phyloP scores from a whole-genome alignment of 2,888 invertebrate species.

The Eutolmus rufibarbis region DNA sequence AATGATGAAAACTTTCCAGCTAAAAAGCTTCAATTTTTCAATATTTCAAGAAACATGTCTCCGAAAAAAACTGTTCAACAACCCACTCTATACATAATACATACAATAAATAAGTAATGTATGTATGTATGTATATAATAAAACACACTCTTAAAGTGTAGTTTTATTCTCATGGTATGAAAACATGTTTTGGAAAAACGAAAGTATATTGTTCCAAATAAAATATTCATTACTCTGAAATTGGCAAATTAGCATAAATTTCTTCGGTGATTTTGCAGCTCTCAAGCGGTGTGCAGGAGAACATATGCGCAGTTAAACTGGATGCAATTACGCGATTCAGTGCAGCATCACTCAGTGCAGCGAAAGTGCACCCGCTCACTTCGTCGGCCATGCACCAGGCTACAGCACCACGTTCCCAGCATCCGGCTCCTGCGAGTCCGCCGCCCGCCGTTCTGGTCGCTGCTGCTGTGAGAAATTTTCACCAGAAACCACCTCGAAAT shows the following conservation, averaged over 20 bases:
- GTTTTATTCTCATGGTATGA: too few relatives aligned
- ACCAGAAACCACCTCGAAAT: background rate
- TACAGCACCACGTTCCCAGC: background rate
- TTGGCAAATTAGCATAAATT: background rate
- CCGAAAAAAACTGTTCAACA: too few relatives aligned
- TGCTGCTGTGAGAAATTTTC: background rate
- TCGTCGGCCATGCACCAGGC: background rate
- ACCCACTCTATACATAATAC: too few relatives aligned
- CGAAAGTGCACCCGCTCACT: background rate
- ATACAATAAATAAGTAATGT: too few relatives aligned
- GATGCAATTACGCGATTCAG: background rate
- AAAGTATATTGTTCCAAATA: background rate
- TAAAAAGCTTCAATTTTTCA: too few relatives aligned
- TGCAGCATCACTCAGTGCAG: background rate
- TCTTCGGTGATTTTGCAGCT: background rate
- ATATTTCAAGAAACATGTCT: too few relatives aligned
- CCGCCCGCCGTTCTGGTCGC: background rate
- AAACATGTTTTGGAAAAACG: background rate
- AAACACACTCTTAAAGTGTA: too few relatives aligned
- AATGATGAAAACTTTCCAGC: too few relatives aligned
- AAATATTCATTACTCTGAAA: background rate
- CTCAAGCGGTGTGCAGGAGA: background rate
- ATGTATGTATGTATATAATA: too few relatives aligned
- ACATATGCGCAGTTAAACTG: background rate
- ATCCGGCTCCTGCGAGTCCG: background rate